phyloP scores from a whole-genome alignment of 2,888 invertebrate species.

The Coecobrya sp. region DNA sequence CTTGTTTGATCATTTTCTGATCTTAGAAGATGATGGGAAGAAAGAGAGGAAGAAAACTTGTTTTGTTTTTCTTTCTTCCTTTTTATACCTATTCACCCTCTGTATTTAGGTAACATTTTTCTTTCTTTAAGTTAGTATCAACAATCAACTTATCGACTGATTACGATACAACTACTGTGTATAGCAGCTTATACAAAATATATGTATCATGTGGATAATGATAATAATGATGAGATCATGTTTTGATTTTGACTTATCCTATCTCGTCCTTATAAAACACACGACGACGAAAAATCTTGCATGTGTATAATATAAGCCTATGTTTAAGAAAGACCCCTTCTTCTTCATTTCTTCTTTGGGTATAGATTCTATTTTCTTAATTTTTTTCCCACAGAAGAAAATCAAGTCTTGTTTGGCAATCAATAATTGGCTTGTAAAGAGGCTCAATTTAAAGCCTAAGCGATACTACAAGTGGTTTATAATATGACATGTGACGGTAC shows the following conservation, averaged over 20 bases:
- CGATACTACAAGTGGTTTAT: too few species aligned
- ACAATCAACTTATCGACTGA: constrained; percentile 28
- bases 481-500: too few species aligned
- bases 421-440: constrained; percentile 29
- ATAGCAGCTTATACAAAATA: not conserved
- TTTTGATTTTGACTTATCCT: not conserved
- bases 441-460: not conserved
- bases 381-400: constrained; percentile 27
- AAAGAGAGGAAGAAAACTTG: constrained; percentile 49
- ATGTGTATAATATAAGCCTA: too few species aligned
- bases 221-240: constrained; percentile 37
- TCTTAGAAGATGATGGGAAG: not conserved
- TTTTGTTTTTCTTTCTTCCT: constrained; percentile 42
- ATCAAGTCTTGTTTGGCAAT: constrained; percentile 24
- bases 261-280: too few species aligned
- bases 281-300: too few species aligned
- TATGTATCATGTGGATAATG: not conserved
- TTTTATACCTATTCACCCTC: too few species aligned
- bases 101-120: not conserved
- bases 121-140: not conserved
- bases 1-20: not conserved
- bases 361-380: not conserved
- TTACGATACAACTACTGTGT: not conserved
- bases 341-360: not conserved
- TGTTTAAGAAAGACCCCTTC: too few species aligned